Conservation (phyloP, 2,113 vertebrate species). For the Haliaeetus leucogaster region DNA sequence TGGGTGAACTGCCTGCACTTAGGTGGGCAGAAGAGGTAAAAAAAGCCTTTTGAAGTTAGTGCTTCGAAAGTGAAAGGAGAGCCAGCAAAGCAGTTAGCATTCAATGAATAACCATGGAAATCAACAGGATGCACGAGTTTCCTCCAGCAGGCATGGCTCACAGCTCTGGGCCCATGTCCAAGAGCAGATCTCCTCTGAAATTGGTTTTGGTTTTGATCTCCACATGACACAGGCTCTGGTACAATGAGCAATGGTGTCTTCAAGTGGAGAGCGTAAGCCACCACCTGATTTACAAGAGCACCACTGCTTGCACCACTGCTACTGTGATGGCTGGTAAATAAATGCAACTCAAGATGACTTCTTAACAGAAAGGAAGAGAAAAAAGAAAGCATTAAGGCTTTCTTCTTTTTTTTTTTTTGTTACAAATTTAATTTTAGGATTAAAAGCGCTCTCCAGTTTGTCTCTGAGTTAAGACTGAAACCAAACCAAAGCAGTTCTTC, state of each 20-base stretch:
- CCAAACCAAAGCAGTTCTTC: background rate
- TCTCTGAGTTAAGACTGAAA: background rate
- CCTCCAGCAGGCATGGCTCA: background rate
- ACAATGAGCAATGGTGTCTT: accelerated
- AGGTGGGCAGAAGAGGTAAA: background rate
- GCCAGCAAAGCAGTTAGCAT: accelerated
- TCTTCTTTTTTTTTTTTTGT: too few relatives aligned
- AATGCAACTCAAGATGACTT: background rate
- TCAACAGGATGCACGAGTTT: background rate
- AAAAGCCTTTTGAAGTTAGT: accelerated
- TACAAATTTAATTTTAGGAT: background rate
- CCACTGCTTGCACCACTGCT: background rate
- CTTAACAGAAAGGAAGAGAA: background rate
- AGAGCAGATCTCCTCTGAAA: background rate
- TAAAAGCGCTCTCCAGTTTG: background rate
- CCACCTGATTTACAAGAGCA: background rate
- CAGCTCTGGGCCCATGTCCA: accelerated
- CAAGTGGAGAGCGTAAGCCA: background rate
- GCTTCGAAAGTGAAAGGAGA: background rate
- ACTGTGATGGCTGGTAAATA: background rate
- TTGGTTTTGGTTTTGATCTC: background rate
- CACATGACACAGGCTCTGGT: accelerated
- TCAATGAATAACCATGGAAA: accelerated
- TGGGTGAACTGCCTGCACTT: accelerated
- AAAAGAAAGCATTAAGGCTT: background rate